phyloP scores from a whole-genome alignment of 2,797 vertebrate genomes.

The Austrolebias charrua region DNA sequence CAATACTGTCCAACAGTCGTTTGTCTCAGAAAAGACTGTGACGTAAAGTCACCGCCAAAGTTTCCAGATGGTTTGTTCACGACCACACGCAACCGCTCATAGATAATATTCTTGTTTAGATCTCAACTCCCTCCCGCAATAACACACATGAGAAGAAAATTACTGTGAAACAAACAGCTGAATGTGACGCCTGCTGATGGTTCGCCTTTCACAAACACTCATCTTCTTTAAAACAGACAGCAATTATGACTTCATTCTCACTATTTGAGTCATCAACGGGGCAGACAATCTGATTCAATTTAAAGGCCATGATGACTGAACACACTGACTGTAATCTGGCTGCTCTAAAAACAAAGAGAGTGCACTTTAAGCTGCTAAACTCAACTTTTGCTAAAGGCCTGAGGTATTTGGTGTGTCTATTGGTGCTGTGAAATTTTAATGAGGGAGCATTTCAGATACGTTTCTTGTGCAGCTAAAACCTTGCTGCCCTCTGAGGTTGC shows the following conservation, averaged over 20 bases:
- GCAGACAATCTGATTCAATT: conserved; percentile 41
- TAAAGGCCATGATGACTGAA: conserved; percentile 39
- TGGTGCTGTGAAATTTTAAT: conserved; percentile 1
- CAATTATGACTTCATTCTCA: conserved; percentile 57
- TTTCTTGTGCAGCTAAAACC: conserved; percentile 7
- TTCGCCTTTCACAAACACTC: conserved; percentile 26
- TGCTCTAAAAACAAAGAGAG: conserved; percentile 21
- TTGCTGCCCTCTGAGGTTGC: neutral
- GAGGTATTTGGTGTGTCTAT: neutral
- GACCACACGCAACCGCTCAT: conserved; percentile 2
- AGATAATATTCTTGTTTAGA: conserved; percentile 16
- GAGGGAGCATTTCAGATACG: neutral
- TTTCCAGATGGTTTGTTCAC: conserved; percentile 27
- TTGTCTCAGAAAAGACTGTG: conserved; percentile 35
- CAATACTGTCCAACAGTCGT: conserved; percentile 45
- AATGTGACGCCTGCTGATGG: conserved; percentile 24
- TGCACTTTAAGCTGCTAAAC: conserved; percentile 35
- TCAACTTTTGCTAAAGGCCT: conserved; percentile 35
- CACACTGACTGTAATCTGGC: conserved; percentile 38
- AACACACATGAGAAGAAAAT: conserved; percentile 8
- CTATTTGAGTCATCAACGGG: conserved; percentile 47
- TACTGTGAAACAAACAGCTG: conserved; percentile 7
- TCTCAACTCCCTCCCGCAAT: neutral
- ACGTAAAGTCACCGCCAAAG: conserved; percentile 49
- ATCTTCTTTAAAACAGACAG: conserved; percentile 29